phyloP scores from a whole-genome alignment of 30 jellyfish, hydroid and myxozoan species.

The Pseudorhiza aurosa region DNA sequence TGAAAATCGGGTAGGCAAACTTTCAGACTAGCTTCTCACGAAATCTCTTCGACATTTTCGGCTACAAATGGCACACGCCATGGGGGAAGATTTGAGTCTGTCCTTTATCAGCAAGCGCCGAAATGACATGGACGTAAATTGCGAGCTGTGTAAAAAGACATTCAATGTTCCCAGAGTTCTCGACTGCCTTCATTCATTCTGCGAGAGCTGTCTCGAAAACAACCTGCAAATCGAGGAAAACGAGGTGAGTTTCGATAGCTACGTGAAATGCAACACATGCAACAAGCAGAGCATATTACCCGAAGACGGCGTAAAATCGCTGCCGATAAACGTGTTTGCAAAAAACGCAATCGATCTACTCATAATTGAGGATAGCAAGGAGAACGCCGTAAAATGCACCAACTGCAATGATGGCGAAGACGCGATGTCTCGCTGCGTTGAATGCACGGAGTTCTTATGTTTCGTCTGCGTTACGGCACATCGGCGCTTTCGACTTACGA shows the following conservation, averaged over 20 bases:
- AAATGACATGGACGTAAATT: constrained; percentile 75
- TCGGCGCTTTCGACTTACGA: constrained; percentile 90
- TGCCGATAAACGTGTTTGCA: constrained; percentile 92
- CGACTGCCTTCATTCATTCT: constrained; percentile 88
- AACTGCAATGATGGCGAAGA: constrained; percentile 81
- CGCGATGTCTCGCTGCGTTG: constrained; percentile 96
- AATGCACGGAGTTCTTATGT: constrained; percentile 92
- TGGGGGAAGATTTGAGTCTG: constrained; percentile 48
- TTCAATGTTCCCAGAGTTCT: constrained; percentile 83
- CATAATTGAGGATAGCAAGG: constrained; percentile 85
- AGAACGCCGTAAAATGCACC: constrained; percentile 81
- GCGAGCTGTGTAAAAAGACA: constrained; percentile 72
- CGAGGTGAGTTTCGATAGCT: constrained; percentile 39
- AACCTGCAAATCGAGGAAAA: constrained; percentile 70
- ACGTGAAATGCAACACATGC: constrained; percentile 74
- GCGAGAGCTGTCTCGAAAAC: constrained; percentile 89
- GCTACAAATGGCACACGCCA: constrained; percentile 70
- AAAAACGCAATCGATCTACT: constrained; percentile 85
- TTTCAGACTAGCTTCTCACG: too few relatives aligned
- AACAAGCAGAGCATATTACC: constrained; percentile 73
- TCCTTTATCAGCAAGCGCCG: constrained; percentile 54
- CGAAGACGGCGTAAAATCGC: constrained; percentile 65
- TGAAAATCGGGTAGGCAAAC: too few relatives aligned
- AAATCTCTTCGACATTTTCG: too few relatives aligned
- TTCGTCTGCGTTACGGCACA: constrained; percentile 91